These are phyloP conservation scores for Dolichallabes microphthalmus DNA, from an alignment of 2,113 vertebrate species.

Conservation along the genomic window DNA sequence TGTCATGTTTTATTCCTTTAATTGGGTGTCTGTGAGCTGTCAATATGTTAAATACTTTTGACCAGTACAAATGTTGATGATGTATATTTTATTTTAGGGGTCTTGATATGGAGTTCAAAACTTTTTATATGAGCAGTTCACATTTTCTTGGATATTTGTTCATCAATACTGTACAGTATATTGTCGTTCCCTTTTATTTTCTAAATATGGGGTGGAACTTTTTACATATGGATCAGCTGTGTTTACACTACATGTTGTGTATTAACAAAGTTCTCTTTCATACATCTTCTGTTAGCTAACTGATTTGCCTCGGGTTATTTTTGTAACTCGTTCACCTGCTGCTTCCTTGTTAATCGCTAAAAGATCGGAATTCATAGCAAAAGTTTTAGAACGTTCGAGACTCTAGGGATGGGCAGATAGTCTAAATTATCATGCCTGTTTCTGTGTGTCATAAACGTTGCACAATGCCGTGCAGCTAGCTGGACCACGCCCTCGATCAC, in stretches of 20 bases:
- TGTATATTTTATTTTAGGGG: background rate
- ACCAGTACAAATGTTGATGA: background rate
- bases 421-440: background rate
- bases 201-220: background rate
- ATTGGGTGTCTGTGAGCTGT: background rate
- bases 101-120: background rate
- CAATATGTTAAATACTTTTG: background rate
- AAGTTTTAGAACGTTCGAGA: background rate
- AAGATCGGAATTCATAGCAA: background rate
- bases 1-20: background rate
- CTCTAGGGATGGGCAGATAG: background rate
- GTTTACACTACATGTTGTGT: background rate
- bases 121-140: background rate
- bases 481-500: conserved; percentile 13
- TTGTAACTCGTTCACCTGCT: background rate
- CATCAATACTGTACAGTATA: background rate
- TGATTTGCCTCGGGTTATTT: background rate
- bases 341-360: background rate
- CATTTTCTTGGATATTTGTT: background rate
- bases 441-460: conserved; percentile 11
- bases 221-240: background rate
- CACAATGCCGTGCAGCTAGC: background rate
- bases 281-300: background rate
- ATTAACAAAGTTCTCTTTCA: background rate
- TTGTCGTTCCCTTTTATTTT: background rate